Conservation (phyloP, 1,140 invertebrate genomes). For the Pararge aegeria region DNA sequence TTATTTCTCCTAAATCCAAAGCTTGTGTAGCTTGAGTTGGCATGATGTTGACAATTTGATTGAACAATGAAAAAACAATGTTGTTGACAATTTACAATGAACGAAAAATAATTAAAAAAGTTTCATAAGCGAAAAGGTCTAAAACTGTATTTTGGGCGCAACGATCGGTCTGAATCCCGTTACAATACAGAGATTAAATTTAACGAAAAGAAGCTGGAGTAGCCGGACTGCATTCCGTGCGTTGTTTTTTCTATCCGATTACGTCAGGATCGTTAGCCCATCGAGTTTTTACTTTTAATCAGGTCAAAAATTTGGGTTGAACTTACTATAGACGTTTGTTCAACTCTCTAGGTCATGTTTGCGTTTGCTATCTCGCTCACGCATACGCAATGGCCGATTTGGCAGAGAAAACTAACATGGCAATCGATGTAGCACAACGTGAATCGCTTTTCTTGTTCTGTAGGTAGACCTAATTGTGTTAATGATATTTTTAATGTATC, state of each 20-base stretch:
- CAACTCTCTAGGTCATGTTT: conserved; percentile 65
- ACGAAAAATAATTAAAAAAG: no score
- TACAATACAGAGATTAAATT: conserved; percentile 33
- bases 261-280: conserved; percentile 55
- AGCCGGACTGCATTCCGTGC: conserved; percentile 44
- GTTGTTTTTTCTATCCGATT: conserved; percentile 51
- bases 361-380: conserved; percentile 10
- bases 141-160: not conserved
- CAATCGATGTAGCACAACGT: conserved; percentile 10
- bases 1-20: no score
- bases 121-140: not conserved
- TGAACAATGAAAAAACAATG: no score
- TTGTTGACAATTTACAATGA: no score
- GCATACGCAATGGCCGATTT: conserved; percentile 22
- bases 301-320: conserved; percentile 73
- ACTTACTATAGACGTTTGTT: conserved; percentile 64
- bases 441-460: conserved; percentile 16
- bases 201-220: conserved; percentile 32
- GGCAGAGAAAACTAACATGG: conserved; percentile 20
- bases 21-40: no score
- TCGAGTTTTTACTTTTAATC: conserved; percentile 60
- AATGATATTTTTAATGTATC: no score
- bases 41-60: no score
- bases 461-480: not conserved
- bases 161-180: conserved; percentile 38